Percentiles rank a stretch among this genome's conserved stretches.
Conservation (phyloP, 2,113 vertebrate genomes). For the Phylloscopus trochiloides region DNA sequence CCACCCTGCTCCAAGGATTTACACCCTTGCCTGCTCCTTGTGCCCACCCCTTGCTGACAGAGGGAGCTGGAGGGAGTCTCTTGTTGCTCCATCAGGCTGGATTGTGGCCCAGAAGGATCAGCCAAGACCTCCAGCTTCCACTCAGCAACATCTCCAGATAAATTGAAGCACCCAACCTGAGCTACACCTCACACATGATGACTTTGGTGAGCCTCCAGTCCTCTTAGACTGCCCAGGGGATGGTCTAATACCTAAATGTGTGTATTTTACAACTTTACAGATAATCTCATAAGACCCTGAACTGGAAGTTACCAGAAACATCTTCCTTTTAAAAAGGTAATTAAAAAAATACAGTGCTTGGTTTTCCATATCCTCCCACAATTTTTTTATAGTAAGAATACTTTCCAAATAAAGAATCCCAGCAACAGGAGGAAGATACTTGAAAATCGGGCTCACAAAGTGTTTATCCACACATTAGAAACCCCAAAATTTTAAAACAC, state of each 20-base stretch:
- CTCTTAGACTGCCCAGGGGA: background rate
- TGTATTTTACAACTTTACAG: background rate
- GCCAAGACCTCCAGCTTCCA: background rate
- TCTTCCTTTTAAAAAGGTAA: background rate
- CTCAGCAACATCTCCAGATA: background rate
- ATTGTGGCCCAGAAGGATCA: background rate
- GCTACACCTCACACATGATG: background rate
- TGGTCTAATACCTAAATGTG: background rate
- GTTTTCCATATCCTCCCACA: background rate
- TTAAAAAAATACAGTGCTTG: background rate
- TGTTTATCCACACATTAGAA: background rate
- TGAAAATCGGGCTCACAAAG: background rate
- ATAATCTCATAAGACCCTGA: background rate
- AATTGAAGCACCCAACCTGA: background rate
- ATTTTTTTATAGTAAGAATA: background rate
- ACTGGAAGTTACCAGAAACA: background rate
- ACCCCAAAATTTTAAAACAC: fast-evolving
- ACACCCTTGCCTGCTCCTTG: background rate
- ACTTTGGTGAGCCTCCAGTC: background rate
- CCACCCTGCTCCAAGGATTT: background rate
- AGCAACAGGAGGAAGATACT: background rate
- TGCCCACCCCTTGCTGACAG: background rate
- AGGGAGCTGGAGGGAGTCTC: background rate
- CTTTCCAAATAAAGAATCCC: background rate
- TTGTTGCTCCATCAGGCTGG: background rate